Evolutionary conservation across 2,888 invertebrate species (phyloP), one percentile per base, ranked within the genome.

Genomic region (Amblyteles armatorius): DNA sequence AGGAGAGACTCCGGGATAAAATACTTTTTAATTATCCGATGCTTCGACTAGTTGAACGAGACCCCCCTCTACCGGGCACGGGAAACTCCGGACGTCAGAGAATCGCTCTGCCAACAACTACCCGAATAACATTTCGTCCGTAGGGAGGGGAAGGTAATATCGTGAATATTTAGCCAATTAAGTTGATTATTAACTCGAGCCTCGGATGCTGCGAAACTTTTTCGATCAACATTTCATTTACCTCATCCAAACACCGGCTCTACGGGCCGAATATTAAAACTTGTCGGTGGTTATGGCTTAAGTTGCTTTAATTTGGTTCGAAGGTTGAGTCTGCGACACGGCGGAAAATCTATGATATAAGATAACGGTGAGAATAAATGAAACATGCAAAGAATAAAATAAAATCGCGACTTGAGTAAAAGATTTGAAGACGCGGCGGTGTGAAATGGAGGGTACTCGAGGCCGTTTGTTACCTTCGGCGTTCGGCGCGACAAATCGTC

Each of bases 391-490:
- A 6, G 6, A 33, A 6, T 6, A 33, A 33, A 33, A 33, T 7
- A 33, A 36, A 36, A 36, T 52, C 36, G 9, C 22, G 19, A 52
- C 19, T 9, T n/a, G 40, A 55, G 5, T n/a, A 40, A 26, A 44
- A 6, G 9, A 9, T 7, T 50, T 9, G n/a, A 1, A 50, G 16
- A n/a, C 19, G 40, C 29, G 29, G 6, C 50, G 40, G 36, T 33
- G 52, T 3, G 44, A 50, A 57, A 60, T 36, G 74, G n/a, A 44
- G 22, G 26, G 40, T 26, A 60, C 69, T 78, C 33, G 36, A 71
- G 29, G 40, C 48, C 78, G 68, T 81, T 83, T 72, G 71, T 83
- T 73, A 63, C 33, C 52, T 22, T 67, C 71, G 29, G 22, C 48
- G 11, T 40, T 52, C 33, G 52, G 19, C 50, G 73, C 63, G 77